Evolutionary conservation across 23 tunicate species (phyloP), one percentile per base, ranked within the genome.

Genomic region (Aplidium turbinatum): DNA sequence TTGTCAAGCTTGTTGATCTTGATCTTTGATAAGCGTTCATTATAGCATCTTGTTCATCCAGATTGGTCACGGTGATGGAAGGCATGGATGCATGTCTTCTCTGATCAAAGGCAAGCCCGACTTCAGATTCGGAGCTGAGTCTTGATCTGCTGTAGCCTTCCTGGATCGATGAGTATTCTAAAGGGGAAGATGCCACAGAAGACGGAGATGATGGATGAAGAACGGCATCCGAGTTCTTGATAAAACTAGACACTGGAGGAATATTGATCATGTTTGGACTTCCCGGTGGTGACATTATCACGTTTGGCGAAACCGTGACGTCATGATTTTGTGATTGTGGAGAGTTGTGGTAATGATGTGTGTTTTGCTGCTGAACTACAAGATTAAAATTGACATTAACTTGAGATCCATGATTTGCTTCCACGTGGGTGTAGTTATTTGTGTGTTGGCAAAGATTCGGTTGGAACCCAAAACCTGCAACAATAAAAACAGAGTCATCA

Each of bases 171-270:
- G 66, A 16, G 33, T 57, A 68, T 26, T 63, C 25, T 4, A 60
- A 20, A 3, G 90, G 39, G 40, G 62, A 42, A 18, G 82, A 39
- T 46, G 28, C 47, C 27, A 63, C 33, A 39, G 81, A 40, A 0
- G 86, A 56, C 3, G 96, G 70, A n/a, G 91, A 78, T n/a, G 92
- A 55, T 11, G 86, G 90, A 63, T 91, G 97, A 29, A 91, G 84
- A 42, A 91, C 67, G n/a, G 82, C 91, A 29, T 91, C 97, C 16
- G 91, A 91, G 58, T 72, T 85, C 58, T 84, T 84, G 66, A 91
- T 91, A 48, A 91, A 91, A 31, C 85, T 91, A 63, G 97, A 91
- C 47, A 91, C 91, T 0, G 97, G 78, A 39, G 97, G 89, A 35
- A 90, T 88, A 79, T 81, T 71, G 21, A 42, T 32, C 69, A 75